Base-by-base conservation (phyloP, 2,113 vertebrate species). In the Rhizomys pruinosus region DNA sequence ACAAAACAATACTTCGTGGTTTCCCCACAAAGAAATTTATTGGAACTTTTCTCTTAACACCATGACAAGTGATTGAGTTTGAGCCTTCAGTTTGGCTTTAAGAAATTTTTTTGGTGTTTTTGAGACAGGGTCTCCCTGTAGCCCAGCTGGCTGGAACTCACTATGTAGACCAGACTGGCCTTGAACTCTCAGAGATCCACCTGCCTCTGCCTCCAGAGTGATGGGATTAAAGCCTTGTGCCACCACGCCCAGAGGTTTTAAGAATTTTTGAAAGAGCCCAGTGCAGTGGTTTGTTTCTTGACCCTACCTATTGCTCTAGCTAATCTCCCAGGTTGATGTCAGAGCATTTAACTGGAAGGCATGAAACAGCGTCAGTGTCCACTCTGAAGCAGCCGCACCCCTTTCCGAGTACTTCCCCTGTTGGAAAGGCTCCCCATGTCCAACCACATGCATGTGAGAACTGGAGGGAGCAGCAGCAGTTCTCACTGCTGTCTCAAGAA, bases 401-500 rank as follows among this genome's bases (percentile, higher is more conserved):
- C 11, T 61, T 37, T 5, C 37, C 47, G 47, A 9, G 34, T 5
- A 42, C 20, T 73, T 11, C 32, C 20, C 34, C 4, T 80, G 47
- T 37, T 47, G 27, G 22, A 47, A 94, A 91, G 44, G 59, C 44
- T 42, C 19, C 34, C 20, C 78, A 66, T 34, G 16, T 37, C 29
- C 69, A 57, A 7, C 19, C 63, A 61, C 7, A 71, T 39, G n/a
- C 59, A 63, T 0, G 7, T 78, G 73, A 90, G 39, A 73, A 4
- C 15, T 61, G 44, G 16, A 82, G 25, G 69, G 47, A 90, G 32
- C n/a, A 66, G 44, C 42, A 52, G 73, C 34, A 84, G 69, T 69
- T 79, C 91, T 97, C 86, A 92, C 20, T 69, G 37, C 37, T 42
- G 87, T 63, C 81, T 95, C 92, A 92, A 87, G 79, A 95, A 96